These are phyloP conservation scores for Arrhopalites spinosus DNA, from an alignment of 2,888 invertebrate species.

Conservation along the genomic window DNA sequence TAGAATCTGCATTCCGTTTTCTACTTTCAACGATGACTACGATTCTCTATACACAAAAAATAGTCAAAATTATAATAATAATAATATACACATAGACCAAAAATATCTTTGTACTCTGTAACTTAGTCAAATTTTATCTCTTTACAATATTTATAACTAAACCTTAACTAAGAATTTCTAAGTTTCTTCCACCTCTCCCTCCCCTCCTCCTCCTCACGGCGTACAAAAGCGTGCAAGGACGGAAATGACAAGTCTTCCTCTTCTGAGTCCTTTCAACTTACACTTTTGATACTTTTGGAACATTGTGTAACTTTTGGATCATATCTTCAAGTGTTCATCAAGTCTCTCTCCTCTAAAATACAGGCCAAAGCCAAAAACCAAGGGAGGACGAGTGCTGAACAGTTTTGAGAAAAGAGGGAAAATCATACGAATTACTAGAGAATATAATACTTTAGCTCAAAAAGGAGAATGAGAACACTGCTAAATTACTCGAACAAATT, in stretches of 20 bases:
- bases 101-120: too few species aligned
- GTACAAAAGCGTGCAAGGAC: constrained; percentile 2
- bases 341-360: background rate
- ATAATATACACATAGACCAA: too few species aligned
- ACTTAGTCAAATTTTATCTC: too few species aligned
- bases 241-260: constrained; percentile 1
- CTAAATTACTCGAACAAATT: constrained; percentile 15
- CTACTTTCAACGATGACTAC: too few species aligned
- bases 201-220: too few species aligned
- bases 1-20: background rate
- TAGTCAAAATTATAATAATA: too few species aligned
- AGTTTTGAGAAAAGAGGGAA: background rate
- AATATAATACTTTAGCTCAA: too few species aligned
- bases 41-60: too few species aligned
- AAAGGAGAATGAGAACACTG: constrained; percentile 22
- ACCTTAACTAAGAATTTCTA: too few species aligned
- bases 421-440: too few species aligned
- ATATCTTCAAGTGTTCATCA: background rate
- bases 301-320: background rate
- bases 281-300: background rate
- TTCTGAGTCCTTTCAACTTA: constrained; percentile 1
- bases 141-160: too few species aligned
- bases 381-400: background rate
- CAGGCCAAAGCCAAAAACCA: background rate
- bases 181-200: too few species aligned